Base-by-base conservation (phyloP, 2,888 invertebrate genomes). In the Morpho helenor region DNA sequence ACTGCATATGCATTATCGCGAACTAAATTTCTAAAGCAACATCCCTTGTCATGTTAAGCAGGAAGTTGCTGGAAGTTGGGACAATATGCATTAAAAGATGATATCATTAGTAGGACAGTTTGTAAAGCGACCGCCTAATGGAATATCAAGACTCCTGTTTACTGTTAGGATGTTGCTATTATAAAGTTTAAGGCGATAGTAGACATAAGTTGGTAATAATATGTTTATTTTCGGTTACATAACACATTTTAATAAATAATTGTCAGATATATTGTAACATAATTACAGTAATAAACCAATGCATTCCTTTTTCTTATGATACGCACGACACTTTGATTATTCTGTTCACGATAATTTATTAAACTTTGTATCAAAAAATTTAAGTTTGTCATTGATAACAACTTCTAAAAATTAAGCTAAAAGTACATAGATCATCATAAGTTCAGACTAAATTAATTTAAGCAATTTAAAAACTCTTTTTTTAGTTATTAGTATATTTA, bases 71-170 rank as follows among this genome's bases (percentile, higher is more conserved):
- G 60, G 60, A 68, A 72, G 68, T 74, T 74, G 66, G 68, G 46
- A 58, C 60, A 71, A 71, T 68, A 66, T 74, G 71, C 72, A 74
- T 73, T 73, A 73, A 68, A 71, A 70, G 70, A 67, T 69, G 66
- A 73, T 73, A 70, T 70, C 70, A 70, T 69, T 69, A 71, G 62
- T 61, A 68, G 65, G 63, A 66, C 55, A 66, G 66, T 64, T 54
- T 53, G 57, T 60, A 65, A 41, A 56, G 52, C 16, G 61, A 62
- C 62, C 64, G 71, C 75, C 74, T 79, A 75, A 76, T 77, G 75
- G 75, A 74, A 76, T 74, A 71, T 66, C 69, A 71, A 56, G 59
- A 51, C 57, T 68, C 69, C 64, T 63, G 64, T 65, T 63, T 66
- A 55, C 61, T 65, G 63, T 61, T 65, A 66, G 63, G 66, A 68